Conservation (phyloP, 2,888 invertebrate genomes). For the Rhimphoctona megacephalus region DNA sequence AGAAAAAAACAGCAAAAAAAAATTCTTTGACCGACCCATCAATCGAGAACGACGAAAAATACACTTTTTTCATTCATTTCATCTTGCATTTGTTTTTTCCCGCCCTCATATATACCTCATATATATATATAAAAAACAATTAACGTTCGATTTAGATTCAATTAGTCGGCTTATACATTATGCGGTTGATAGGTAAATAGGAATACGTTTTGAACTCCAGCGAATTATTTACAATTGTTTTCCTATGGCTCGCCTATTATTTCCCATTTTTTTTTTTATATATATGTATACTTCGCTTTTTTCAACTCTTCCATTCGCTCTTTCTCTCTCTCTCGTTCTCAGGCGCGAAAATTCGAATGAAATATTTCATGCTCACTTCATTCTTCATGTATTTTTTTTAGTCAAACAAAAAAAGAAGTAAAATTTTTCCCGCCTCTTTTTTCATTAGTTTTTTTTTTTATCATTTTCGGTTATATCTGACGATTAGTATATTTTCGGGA, state of each 20-base stretch:
- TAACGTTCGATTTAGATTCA: constrained; percentile 72
- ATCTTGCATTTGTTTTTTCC: constrained; percentile 65
- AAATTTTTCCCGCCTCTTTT: constrained; percentile 3
- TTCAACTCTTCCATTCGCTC: constrained; percentile 56
- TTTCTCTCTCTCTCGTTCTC: constrained; percentile 45
- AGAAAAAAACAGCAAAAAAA: constrained; percentile 23
- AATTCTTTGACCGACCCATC: constrained; percentile 43
- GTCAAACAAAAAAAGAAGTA: not conserved
- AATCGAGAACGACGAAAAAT: constrained; percentile 62
- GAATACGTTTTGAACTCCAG: constrained; percentile 83
- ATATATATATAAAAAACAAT: constrained; percentile 73
- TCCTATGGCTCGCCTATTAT: constrained; percentile 69
- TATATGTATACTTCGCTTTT: constrained; percentile 68
- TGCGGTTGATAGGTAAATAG: constrained; percentile 78
- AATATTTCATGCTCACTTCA: constrained; percentile 41
- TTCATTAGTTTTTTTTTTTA: not conserved
- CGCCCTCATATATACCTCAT: constrained; percentile 67
- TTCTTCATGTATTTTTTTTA: constrained; percentile 12
- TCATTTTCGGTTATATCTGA: constrained; percentile 11
- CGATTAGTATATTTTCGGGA: constrained; percentile 30
- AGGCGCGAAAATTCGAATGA: constrained; percentile 32
- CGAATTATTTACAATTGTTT: constrained; percentile 83
- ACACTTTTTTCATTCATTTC: constrained; percentile 65
- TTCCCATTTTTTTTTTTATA: constrained; percentile 55
- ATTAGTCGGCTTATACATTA: constrained; percentile 72